phyloP scores from a whole-genome alignment of 2,888 invertebrate genomes.

The Lingula anatina region DNA sequence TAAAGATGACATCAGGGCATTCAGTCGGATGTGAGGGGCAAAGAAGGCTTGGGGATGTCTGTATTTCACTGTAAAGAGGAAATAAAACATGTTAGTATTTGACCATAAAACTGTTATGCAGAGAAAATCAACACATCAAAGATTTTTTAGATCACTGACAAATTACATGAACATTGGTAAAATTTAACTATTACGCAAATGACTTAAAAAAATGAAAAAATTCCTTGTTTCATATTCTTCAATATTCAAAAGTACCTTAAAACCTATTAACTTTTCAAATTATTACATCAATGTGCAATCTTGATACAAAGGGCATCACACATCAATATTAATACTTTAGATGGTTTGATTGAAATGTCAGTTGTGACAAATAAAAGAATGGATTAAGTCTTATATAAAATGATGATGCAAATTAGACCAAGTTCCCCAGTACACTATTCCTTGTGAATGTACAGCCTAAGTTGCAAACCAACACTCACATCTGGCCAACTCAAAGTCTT shows the following conservation, averaged over 20 bases:
- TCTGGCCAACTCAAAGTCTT: constrained; percentile 51
- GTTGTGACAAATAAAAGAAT: not conserved
- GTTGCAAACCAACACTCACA: constrained; percentile 29
- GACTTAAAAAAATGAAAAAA: too few species aligned
- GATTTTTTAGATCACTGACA: not conserved
- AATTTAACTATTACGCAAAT: too few species aligned
- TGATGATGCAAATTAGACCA: not conserved
- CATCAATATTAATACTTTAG: too few species aligned
- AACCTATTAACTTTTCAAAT: too few species aligned
- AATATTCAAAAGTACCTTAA: too few species aligned
- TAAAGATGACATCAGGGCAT: constrained; percentile 41
- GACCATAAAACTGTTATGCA: not conserved
- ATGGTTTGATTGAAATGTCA: too few species aligned
- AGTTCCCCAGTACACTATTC: not conserved
- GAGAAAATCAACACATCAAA: not conserved
- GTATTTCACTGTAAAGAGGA: constrained; percentile 42
- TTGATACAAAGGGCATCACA: not conserved
- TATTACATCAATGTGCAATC: not conserved
- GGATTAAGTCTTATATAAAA: not conserved
- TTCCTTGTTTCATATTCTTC: too few species aligned
- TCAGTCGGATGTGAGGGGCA: constrained; percentile 37
- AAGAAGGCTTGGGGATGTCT: constrained; percentile 46
- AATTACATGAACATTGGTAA: too few species aligned
- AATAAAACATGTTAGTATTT: constrained; percentile 1
- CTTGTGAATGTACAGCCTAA: not conserved